These are phyloP conservation scores for Vulpes ferrilata DNA, from an alignment of 2,113 vertebrate species.

Conservation along the genomic window DNA sequence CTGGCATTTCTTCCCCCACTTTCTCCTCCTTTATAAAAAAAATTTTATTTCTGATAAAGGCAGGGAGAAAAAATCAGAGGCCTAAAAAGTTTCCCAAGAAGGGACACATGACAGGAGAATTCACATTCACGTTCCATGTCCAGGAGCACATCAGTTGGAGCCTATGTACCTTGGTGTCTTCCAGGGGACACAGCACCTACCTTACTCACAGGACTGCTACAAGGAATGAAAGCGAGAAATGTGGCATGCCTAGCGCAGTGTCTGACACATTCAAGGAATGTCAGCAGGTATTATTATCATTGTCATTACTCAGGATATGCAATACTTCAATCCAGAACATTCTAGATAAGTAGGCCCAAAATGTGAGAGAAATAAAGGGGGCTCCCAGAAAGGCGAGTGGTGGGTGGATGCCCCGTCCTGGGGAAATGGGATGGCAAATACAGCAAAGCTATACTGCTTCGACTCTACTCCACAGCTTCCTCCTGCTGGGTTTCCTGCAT, in stretches of 20 bases:
- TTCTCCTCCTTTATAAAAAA: slow-evolving; percentile 11
- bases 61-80: neutral
- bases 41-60: slow-evolving; percentile 26
- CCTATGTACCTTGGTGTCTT: neutral
- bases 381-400: neutral
- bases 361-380: neutral
- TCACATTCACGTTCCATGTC: neutral
- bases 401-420: fast-evolving
- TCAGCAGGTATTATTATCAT: neutral
- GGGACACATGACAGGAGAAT: neutral
- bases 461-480: neutral
- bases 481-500: neutral
- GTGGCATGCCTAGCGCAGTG: neutral
- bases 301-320: neutral
- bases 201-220: neutral
- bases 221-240: neutral
- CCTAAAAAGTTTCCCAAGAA: slow-evolving; percentile 37
- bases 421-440: neutral
- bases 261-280: neutral
- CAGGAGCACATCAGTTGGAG: neutral
- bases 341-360: neutral
- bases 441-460: no score
- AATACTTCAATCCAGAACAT: neutral
- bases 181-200: neutral
- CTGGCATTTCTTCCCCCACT: neutral